Base-by-base conservation (phyloP, 2,888 invertebrate genomes). In the Caenorhabditis sp. region DNA sequence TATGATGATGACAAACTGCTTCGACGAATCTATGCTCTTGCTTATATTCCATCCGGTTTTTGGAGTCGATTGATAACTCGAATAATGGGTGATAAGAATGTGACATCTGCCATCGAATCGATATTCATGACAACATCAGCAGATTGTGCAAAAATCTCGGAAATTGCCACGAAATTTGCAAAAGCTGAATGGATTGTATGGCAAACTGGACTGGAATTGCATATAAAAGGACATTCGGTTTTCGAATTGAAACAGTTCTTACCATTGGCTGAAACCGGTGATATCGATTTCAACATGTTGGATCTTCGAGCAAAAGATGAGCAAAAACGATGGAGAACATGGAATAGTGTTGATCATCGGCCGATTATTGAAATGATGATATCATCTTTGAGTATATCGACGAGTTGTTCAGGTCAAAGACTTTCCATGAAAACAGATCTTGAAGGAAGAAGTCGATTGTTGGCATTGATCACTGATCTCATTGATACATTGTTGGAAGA, bases 11-110 rank as follows among this genome's bases (percentile, higher is more conserved):
- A 79, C 50, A 65, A 77, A 37, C 62, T 66, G 24, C 66, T 86
- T 31, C 81, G 89, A 31, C 84, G 90, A 10, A 84, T 90, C 31
- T 90, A 89, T 81, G 83, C 89, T 12, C 93, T 97, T 92, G 95
- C 96, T 0, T 99, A 99, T 89, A 95, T 97, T 88, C 99, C 99
- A 0, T 93, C 94, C 77, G 97, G 97, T 0, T 97, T 99, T 90
- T 99, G 97, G 97, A 93, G 97, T 0, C 91, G 97, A 1, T 91
- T 99, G 24, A 93, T 95, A 75, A 94, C 95, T 0, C 90, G 76
- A 58, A 81, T 85, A 21, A 78, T 85, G 55, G 83, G 84, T 54
- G 85, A 85, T 62, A 69, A 78, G 43, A 77, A 77, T 51, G 78
- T 81, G 21, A 71, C 68, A n/a, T 60, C 62, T 17, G 78, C 76